These are phyloP conservation scores for Meta bourneti DNA, from an alignment of 2,888 invertebrate species.

Conservation along the genomic window DNA sequence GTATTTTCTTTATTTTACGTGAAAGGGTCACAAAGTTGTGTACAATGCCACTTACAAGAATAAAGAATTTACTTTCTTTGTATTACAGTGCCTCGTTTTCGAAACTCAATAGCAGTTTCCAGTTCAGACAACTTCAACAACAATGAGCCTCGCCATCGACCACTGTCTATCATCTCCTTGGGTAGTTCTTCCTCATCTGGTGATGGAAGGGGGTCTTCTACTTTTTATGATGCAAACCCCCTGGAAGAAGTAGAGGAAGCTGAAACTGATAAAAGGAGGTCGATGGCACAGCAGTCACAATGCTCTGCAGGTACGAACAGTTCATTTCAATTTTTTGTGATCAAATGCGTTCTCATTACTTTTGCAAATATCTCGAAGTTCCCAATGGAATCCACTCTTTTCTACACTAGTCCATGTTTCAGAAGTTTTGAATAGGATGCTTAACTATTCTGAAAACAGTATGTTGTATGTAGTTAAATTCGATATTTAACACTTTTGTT, in stretches of 20 bases:
- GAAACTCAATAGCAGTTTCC: constrained; percentile 87
- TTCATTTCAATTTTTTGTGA: not conserved
- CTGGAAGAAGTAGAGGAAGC: constrained; percentile 83
- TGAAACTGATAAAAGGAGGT: constrained; percentile 84
- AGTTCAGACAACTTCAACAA: constrained; percentile 85
- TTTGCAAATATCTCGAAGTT: not conserved
- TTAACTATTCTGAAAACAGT: too few relatives aligned
- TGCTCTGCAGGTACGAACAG: constrained; percentile 86
- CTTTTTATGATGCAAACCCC: constrained; percentile 78
- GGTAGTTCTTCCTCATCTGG: constrained; percentile 85
- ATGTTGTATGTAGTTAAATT: too few relatives aligned
- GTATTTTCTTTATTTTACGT: too few relatives aligned
- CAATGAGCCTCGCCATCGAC: constrained; percentile 83
- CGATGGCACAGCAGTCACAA: constrained; percentile 87
- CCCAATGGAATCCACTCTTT: too few relatives aligned
- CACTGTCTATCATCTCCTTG: constrained; percentile 91
- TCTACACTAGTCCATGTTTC: too few relatives aligned
- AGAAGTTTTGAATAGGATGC: too few relatives aligned
- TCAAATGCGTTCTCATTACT: not conserved
- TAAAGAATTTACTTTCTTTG: too few relatives aligned
- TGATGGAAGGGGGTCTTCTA: constrained; percentile 81
- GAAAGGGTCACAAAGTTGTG: too few relatives aligned
- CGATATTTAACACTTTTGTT: too few relatives aligned
- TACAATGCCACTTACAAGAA: too few relatives aligned
- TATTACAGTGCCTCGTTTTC: constrained; percentile 86